phyloP scores from a whole-genome alignment of 2,888 invertebrate species.

The Brassicogethes aeneus region DNA sequence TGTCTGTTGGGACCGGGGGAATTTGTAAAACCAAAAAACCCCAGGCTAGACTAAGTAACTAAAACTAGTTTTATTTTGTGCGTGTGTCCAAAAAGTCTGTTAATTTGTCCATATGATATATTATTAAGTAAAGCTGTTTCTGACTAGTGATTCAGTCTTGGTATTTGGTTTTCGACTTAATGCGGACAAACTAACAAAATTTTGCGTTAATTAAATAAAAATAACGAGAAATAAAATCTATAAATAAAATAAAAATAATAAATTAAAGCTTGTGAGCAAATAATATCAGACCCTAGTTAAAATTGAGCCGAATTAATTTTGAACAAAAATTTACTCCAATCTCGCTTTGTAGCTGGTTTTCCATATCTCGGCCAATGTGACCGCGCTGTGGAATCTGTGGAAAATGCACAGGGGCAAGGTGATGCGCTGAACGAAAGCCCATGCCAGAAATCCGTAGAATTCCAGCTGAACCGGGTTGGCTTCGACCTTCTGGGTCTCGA shows the following conservation, averaged over 20 bases:
- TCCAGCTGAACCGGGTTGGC: constrained; percentile 88
- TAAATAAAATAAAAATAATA: constrained; percentile 17
- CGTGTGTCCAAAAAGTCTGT: constrained; percentile 13
- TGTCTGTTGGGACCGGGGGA: not conserved
- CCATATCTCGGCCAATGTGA: constrained; percentile 92
- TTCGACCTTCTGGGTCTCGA: constrained; percentile 88
- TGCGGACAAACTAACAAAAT: constrained; percentile 18
- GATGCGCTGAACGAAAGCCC: constrained; percentile 88
- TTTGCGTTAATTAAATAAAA: constrained; percentile 13
- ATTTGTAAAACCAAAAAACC: constrained; percentile 1
- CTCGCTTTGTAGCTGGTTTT: constrained; percentile 91
- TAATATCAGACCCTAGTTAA: constrained; percentile 21
- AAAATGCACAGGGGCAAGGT: constrained; percentile 92
- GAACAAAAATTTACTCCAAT: constrained; percentile 61
- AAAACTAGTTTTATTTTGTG: constrained; percentile 13
- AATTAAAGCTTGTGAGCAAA: constrained; percentile 25
- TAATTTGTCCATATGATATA: constrained; percentile 12
- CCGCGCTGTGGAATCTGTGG: constrained; percentile 92
- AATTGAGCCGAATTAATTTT: not conserved
- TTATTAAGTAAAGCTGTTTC: constrained; percentile 2
- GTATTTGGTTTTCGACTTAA: constrained; percentile 8
- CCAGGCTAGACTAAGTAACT: too few relatives aligned
- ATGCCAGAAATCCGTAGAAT: constrained; percentile 87
- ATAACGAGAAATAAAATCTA: constrained; percentile 20
- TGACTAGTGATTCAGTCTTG: constrained; percentile 18